Base-by-base conservation (phyloP, 1,140 invertebrate genomes). In the Drosophila malerkotliana region DNA sequence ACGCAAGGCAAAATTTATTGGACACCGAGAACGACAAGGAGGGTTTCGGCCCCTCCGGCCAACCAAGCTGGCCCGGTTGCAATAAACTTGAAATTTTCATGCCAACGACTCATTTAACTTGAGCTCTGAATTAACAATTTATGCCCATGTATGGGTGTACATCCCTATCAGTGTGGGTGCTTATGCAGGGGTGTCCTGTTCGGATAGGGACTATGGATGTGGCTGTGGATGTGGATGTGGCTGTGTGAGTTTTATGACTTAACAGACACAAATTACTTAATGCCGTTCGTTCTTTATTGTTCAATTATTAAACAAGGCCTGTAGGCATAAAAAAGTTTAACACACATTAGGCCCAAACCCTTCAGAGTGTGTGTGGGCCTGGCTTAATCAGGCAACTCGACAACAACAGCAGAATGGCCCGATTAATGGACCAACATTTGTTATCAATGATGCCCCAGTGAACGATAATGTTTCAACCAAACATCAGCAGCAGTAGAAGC, bases 11-110 rank as follows among this genome's bases (percentile, higher is more conserved):
- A 28, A 78, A 78, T 82, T 82, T 81, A 81, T 73, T 78, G 68
- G 49, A 34, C 49, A 21, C 15, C 37, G 14, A 14, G 3, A 15
- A 5, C 39, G 39, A 14, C 14, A 14, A 7, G 12, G 39, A 5
- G 24, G 47, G 18, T 18, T 18, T 18, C 1, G 18, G 26, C 26
- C 26, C 26, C 26, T 28, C 26, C 4, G 26, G 21, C 21, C 21
- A 21, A 21, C 21, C 21, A 21, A 21, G 21, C 2, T 21, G 44
- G 44, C 44, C 52, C 39, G 74, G 55, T 21, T 48, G 67, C 75
- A 79, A 83, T 83, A 82, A 82, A 83, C 62, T 83, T 82, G 77
- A 84, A 84, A 84, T 60, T 83, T 85, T 84, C 77, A 84, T 85
- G 81, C 67, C 81, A 71, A 85, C 77, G 77, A 84, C 69, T 85